Conservation (phyloP, 2,797 vertebrate genomes). For the Xiphophorus birchmanni region DNA sequence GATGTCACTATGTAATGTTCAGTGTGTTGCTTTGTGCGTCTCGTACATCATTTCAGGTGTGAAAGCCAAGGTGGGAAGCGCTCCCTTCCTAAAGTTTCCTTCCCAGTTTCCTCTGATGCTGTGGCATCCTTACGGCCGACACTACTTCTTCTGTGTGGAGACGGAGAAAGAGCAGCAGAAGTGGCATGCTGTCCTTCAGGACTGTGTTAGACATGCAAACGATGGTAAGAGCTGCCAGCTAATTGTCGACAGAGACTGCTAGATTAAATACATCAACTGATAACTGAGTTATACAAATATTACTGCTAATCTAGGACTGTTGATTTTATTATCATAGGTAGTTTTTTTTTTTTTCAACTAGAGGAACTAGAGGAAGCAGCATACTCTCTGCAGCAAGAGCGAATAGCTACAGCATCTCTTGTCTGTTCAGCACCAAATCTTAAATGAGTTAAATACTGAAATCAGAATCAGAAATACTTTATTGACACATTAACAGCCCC, state of each 20-base stretch:
- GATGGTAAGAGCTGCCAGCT: conserved; percentile 82
- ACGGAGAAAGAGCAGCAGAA: conserved; percentile 90
- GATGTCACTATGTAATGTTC: background rate
- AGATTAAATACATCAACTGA: background rate
- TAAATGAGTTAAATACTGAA: background rate
- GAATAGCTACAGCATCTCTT: background rate
- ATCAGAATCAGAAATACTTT: too few species aligned
- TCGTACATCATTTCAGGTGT: conserved; percentile 72
- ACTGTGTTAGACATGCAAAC: conserved; percentile 90
- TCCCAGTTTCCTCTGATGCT: conserved; percentile 90
- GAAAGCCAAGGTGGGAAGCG: conserved; percentile 83
- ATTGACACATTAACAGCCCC: too few species aligned
- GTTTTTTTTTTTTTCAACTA: background rate
- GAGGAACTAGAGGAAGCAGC: background rate
- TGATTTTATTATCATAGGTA: background rate
- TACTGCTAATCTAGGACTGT: background rate
- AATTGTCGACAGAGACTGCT: background rate
- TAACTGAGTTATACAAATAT: background rate
- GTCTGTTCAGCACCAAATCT: background rate
- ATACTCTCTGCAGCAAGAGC: background rate
- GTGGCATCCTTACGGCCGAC: conserved; percentile 90
- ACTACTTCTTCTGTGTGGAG: conserved; percentile 90
- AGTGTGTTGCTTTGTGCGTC: background rate
- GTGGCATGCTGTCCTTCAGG: conserved; percentile 92
- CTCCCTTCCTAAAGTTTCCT: conserved; percentile 88